Evolutionary conservation across 2,888 invertebrate genomes (phyloP).

Genomic region (Agrotis exclamationis): DNA sequence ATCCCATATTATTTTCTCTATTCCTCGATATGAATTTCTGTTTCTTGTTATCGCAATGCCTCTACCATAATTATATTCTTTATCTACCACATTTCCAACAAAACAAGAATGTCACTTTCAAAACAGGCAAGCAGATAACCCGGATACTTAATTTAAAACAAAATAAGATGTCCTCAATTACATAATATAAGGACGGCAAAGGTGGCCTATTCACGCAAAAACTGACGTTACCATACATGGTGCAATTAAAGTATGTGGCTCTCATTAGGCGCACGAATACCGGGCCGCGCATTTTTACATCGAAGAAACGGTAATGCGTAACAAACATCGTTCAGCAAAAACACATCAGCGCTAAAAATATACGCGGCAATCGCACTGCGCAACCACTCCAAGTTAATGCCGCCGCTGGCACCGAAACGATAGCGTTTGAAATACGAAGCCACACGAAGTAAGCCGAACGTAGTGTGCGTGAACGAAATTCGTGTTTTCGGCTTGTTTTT

Average conservation of each 20-base stretch:
- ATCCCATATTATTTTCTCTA: not conserved
- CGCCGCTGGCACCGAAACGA: conserved; percentile 77
- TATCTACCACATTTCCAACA: not conserved
- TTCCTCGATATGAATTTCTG: not conserved
- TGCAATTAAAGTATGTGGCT: conserved; percentile 64
- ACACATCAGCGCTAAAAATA: conserved; percentile 90
- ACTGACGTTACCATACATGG: conserved; percentile 70
- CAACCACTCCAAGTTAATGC: conserved; percentile 79
- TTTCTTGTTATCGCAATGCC: not conserved
- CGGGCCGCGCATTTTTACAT: conserved; percentile 69
- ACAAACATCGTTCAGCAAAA: conserved; percentile 76
- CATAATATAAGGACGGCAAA: conserved; percentile 51
- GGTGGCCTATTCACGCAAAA: conserved; percentile 68
- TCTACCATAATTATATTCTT: not conserved
- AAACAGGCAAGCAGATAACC: conserved; percentile 3
- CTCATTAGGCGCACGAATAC: conserved; percentile 70
- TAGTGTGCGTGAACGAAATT: conserved; percentile 62
- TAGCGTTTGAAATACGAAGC: conserved; percentile 70
- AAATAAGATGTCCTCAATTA: conserved; percentile 50
- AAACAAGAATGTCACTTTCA: conserved; percentile 11
- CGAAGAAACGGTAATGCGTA: conserved; percentile 73
- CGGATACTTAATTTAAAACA: conserved; percentile 34
- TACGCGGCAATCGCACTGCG: conserved; percentile 74
- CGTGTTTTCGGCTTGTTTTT: conserved; percentile 64
- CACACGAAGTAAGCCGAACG: conserved; percentile 50